A percentile compares a stretch with the other conserved stretches of the same genome.
phyloP scores from a whole-genome alignment of 2,797 vertebrate species.

The Gymnoscopelus microlampas region DNA sequence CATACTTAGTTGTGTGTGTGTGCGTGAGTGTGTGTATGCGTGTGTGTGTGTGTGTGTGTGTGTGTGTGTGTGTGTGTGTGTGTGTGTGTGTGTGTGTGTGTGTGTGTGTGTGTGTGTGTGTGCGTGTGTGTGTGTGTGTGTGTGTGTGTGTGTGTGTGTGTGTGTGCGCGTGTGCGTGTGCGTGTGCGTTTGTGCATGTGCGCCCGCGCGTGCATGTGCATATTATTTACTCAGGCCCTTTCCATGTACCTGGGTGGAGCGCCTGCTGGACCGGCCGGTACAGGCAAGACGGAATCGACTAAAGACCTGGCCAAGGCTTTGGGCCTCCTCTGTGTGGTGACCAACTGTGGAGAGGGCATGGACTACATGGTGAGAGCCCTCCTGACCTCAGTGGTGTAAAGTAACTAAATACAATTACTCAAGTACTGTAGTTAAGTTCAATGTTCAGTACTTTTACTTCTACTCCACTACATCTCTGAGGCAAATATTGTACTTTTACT shows the following conservation, averaged over 20 bases:
- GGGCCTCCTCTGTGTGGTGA: slow-evolving; percentile 94
- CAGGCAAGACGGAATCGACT: slow-evolving; percentile 96
- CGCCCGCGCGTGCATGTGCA: not conserved
- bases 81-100: too few species aligned
- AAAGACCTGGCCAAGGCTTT: slow-evolving; percentile 98
- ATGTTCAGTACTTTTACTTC: too few species aligned
- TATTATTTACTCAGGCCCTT: slow-evolving; percentile 83
- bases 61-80: slow-evolving; percentile 26
- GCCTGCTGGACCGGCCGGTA: slow-evolving; percentile 94
- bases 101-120: not conserved
- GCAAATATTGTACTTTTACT: too few species aligned
- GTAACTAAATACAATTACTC: too few species aligned
- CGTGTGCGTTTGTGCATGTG: not conserved
- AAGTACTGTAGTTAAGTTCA: too few species aligned
- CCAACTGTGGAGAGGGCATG: slow-evolving; percentile 99
- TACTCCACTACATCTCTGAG: too few species aligned
- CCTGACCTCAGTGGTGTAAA: too few species aligned
- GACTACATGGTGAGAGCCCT: slow-evolving; percentile 89
- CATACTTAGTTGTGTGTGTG: not conserved
- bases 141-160: slow-evolving; percentile 2
- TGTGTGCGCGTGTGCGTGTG: not conserved
- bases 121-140: slow-evolving; percentile 10
- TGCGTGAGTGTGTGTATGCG: not conserved
- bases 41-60: slow-evolving; percentile 8
- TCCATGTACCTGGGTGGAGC: slow-evolving; percentile 98